Percentiles rank a stretch among this genome's conserved stretches.
These are phyloP conservation scores for Himalopsyche tibetana DNA, from an alignment of 2,888 invertebrate species.

Conservation along the genomic window DNA sequence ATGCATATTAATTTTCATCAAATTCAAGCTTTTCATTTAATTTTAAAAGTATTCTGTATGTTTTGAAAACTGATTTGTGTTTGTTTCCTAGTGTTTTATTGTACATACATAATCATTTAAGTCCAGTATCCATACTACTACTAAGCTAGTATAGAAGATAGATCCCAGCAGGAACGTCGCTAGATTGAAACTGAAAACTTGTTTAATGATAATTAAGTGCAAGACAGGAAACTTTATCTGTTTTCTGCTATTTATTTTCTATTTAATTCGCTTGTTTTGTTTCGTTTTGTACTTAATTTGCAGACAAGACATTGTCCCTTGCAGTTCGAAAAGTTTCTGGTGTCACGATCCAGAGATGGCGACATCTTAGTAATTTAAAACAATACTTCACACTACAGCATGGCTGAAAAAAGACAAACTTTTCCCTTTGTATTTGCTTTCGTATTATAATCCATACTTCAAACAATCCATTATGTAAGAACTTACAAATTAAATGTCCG, in stretches of 20 bases:
- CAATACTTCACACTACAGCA: background rate
- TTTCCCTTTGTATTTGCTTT: background rate
- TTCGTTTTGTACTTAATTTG: slow-evolving; percentile 47
- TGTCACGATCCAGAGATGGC: slow-evolving; percentile 26
- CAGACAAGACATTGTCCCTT: slow-evolving; percentile 11
- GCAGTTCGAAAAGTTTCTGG: slow-evolving; percentile 1
- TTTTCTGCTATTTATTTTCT: slow-evolving; percentile 57
- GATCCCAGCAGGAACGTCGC: background rate
- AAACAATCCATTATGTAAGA: too few relatives aligned
- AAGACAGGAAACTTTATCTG: slow-evolving; percentile 55
- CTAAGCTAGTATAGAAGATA: background rate
- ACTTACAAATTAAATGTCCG: too few relatives aligned
- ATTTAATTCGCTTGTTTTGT: slow-evolving; percentile 59
- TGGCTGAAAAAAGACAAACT: background rate
- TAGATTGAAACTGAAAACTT: slow-evolving; percentile 33
- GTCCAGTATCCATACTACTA: too few relatives aligned
- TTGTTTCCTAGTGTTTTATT: too few relatives aligned
- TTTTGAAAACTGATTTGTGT: too few relatives aligned
- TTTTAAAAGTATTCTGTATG: too few relatives aligned
- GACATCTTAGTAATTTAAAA: slow-evolving; percentile 26
- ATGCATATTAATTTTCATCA: too few relatives aligned
- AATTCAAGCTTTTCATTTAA: too few relatives aligned
- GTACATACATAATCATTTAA: background rate
- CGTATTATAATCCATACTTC: background rate
- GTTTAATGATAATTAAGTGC: slow-evolving; percentile 59